Evolutionary conservation across 2,888 invertebrate species (phyloP).

Genomic region (Neelides folsomi): DNA sequence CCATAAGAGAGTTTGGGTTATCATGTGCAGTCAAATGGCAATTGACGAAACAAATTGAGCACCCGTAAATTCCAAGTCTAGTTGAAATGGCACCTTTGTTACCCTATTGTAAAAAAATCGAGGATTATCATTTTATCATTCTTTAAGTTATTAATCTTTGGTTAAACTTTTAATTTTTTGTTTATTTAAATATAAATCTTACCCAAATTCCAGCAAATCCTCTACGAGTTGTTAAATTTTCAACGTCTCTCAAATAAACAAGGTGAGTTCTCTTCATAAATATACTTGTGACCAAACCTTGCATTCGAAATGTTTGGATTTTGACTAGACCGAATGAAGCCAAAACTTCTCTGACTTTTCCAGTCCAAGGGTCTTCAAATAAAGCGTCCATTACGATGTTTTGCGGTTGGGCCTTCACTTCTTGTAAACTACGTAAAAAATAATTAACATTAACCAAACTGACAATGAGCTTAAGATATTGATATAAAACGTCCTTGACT

Average conservation of each 20-base stretch:
- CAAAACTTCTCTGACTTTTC: slow-evolving; percentile 24
- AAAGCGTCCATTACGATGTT: slow-evolving; percentile 67
- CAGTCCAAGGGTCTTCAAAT: slow-evolving; percentile 73
- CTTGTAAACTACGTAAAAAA: slow-evolving; percentile 52
- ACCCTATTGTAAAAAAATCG: slow-evolving; percentile 51
- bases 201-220: slow-evolving; percentile 89
- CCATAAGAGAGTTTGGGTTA: slow-evolving; percentile 61
- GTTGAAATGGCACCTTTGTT: slow-evolving; percentile 90
- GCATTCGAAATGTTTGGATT: slow-evolving; percentile 64
- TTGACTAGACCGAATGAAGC: slow-evolving; percentile 43
- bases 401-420: slow-evolving; percentile 76
- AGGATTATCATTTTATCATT: too few species aligned
- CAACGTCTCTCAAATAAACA: slow-evolving; percentile 66
- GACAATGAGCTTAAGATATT: background rate
- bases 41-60: slow-evolving; percentile 76
- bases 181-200: too few species aligned
- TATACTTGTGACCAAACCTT: slow-evolving; percentile 66
- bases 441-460: too few species aligned
- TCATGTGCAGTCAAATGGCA: slow-evolving; percentile 84
- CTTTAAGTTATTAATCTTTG: too few species aligned
- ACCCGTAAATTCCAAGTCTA: slow-evolving; percentile 72
- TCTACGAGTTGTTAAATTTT: slow-evolving; percentile 74
- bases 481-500: background rate
- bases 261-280: slow-evolving; percentile 68
- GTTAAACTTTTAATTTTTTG: too few species aligned